Evolutionary conservation across 2,113 vertebrate genomes (phyloP).

Genomic region (Callipepla californica): DNA sequence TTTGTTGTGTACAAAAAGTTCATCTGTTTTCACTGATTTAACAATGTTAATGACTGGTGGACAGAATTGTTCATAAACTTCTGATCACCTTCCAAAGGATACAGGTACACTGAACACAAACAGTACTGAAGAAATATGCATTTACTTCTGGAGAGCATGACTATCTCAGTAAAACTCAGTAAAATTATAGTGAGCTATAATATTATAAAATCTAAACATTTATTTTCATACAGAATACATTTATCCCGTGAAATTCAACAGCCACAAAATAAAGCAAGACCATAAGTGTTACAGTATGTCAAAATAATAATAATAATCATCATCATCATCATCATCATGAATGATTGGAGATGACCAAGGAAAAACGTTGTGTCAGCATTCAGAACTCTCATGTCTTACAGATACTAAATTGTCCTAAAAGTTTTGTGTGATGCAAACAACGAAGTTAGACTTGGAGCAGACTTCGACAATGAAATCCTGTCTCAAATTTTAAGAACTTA

Average conservation of each 20-base stretch:
- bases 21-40: not conserved
- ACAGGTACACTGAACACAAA: not conserved
- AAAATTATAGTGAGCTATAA: not conserved
- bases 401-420: not conserved
- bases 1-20: not conserved
- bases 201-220: not conserved
- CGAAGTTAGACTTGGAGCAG: not conserved
- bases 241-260: not conserved
- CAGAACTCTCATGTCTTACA: not conserved
- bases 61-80: not conserved
- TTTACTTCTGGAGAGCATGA: not conserved
- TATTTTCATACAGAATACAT: not conserved
- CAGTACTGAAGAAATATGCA: not conserved
- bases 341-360: not conserved
- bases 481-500: not conserved
- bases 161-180: not conserved
- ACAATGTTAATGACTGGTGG: not conserved
- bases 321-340: no score
- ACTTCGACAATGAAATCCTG: not conserved
- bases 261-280: not conserved
- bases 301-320: not conserved
- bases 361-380: not conserved
- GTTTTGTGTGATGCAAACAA: not conserved
- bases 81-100: not conserved
- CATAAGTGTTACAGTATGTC: not conserved